Evolutionary conservation across 2,113 vertebrate species (phyloP).

Genomic region (Pontoporia blainvillei): DNA sequence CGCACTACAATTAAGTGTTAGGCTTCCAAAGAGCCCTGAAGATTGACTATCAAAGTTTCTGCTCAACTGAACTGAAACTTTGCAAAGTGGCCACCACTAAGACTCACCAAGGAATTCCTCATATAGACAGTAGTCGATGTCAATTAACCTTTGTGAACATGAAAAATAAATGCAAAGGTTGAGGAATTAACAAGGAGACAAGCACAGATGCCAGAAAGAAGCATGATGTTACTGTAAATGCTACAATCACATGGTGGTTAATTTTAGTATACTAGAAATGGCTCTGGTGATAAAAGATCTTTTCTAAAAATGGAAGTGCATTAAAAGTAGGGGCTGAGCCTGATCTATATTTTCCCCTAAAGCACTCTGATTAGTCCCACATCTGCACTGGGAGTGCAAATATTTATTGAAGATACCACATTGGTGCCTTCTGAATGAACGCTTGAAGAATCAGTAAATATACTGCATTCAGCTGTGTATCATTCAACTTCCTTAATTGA

Average conservation of each 20-base stretch:
- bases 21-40: background rate
- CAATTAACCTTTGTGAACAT: conserved; percentile 50
- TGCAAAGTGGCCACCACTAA: conserved; percentile 45
- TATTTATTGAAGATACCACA: conserved; percentile 35
- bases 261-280: conserved; percentile 26
- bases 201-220: background rate
- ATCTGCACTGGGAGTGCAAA: conserved; percentile 30
- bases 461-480: conserved; percentile 12
- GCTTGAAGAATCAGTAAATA: conserved; percentile 36
- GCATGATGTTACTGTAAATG: background rate
- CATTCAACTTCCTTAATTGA: conserved; percentile 43
- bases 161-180: conserved; percentile 39
- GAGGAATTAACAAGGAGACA: conserved; percentile 49
- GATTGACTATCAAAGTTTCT: conserved; percentile 19
- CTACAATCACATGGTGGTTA: conserved; percentile 6
- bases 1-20: background rate
- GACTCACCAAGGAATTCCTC: conserved; percentile 37
- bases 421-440: background rate
- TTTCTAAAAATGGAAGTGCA: background rate
- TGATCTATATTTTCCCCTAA: background rate
- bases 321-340: background rate
- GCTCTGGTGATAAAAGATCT: conserved; percentile 17
- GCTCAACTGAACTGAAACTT: conserved; percentile 53
- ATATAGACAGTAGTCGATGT: conserved; percentile 5
- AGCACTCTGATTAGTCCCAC: conserved; percentile 19